These are phyloP conservation scores for Platanista minor DNA, from an alignment of 2,113 vertebrate genomes.

Conservation along the genomic window DNA sequence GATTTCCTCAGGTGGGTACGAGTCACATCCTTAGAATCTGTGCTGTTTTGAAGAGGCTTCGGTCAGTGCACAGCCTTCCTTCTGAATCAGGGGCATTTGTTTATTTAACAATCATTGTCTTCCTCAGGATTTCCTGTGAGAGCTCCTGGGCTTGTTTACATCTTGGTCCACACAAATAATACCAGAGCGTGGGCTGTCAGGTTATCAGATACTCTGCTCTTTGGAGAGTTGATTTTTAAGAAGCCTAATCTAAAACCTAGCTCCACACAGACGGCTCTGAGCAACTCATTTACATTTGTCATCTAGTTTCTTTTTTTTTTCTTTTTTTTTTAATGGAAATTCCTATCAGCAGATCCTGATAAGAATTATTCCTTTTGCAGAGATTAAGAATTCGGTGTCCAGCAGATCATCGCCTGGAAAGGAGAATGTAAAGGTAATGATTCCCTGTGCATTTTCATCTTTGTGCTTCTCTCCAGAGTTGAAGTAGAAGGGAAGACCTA, in stretches of 20 bases:
- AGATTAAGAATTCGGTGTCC: conserved; percentile 37
- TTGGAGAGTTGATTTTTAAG: not conserved
- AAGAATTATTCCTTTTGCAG: conserved; percentile 67
- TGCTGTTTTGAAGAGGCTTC: not conserved
- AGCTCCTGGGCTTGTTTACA: conserved; percentile 28
- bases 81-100: not conserved
- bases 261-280: not conserved
- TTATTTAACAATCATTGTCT: not conserved
- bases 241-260: conserved; percentile 23
- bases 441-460: not conserved
- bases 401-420: not conserved
- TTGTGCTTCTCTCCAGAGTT: not conserved
- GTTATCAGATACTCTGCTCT: not conserved
- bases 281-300: not conserved
- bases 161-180: conserved; percentile 37
- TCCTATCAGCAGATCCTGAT: conserved; percentile 48
- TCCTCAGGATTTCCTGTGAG: conserved; percentile 45
- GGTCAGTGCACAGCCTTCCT: conserved; percentile 43
- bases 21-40: not conserved
- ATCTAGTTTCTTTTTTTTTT: not conserved
- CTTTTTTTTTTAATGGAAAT: not conserved
- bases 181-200: not conserved
- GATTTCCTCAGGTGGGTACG: not conserved
- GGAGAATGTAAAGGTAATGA: conserved; percentile 70
- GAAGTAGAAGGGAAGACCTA: not conserved